Evolutionary conservation across 2,888 invertebrate genomes (phyloP).

Genomic region (Mystacides longicornis): DNA sequence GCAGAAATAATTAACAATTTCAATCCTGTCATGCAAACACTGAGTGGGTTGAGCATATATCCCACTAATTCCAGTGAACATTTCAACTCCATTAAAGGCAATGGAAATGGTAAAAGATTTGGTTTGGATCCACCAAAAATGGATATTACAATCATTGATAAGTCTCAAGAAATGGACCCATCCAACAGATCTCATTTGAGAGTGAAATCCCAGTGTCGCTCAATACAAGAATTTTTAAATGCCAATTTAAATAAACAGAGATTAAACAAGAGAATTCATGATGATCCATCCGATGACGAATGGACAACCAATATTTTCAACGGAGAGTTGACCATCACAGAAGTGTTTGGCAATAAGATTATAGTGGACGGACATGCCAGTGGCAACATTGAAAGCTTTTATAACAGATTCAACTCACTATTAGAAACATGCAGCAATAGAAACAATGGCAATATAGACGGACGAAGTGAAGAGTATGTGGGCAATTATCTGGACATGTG

Average conservation of each 20-base stretch:
- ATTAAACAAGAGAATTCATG: not conserved
- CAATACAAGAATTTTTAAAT: constrained; percentile 12
- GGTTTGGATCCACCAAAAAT: not conserved
- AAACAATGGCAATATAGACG: not conserved
- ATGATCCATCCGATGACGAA: constrained; percentile 9
- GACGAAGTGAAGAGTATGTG: not conserved
- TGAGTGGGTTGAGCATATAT: not conserved
- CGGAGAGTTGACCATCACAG: constrained; percentile 13
- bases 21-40: not conserved
- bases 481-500: constrained; percentile 9
- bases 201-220: constrained; percentile 1
- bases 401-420: not conserved
- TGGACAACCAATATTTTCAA: constrained; percentile 12
- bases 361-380: not conserved
- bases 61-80: not conserved
- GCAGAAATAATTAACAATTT: not conserved
- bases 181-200: not conserved
- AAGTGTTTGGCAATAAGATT: constrained; percentile 1
- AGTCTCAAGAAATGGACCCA: not conserved
- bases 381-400: not conserved
- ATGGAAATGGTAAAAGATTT: not conserved
- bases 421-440: not conserved
- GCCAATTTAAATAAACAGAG: not conserved
- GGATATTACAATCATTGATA: constrained; percentile 5
- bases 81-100: not conserved